Conservation (phyloP, 2,888 invertebrate genomes). For the Philhelius pedissequus region DNA sequence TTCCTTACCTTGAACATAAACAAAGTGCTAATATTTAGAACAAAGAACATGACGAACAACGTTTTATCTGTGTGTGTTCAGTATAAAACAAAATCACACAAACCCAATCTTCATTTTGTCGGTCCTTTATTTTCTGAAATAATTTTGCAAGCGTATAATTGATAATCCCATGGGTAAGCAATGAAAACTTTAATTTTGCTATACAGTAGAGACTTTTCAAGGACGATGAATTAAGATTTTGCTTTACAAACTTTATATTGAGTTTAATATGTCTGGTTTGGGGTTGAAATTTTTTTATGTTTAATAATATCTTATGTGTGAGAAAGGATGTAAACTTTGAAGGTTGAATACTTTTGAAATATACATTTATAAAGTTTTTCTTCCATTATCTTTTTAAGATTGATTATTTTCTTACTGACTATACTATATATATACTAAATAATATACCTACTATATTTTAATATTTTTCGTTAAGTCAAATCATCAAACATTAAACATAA, state of each 20-base stretch:
- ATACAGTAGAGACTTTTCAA: neutral
- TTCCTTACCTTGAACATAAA: neutral
- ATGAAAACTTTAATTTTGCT: conserved; percentile 27
- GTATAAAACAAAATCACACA: neutral
- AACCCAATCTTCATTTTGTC: neutral
- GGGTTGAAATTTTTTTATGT: neutral
- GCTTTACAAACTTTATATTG: neutral
- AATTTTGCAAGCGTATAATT: conserved; percentile 33
- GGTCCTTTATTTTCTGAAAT: conserved; percentile 8
- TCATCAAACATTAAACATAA: too few relatives aligned
- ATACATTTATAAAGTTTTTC: too few relatives aligned
- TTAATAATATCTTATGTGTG: neutral
- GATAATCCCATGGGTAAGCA: conserved; percentile 19
- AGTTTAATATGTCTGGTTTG: neutral
- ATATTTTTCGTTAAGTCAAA: too few relatives aligned
- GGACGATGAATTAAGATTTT: neutral
- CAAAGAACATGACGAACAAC: conserved; percentile 9
- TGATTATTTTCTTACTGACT: too few relatives aligned
- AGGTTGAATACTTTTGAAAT: too few relatives aligned
- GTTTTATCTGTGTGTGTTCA: neutral
- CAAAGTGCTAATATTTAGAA: conserved; percentile 12
- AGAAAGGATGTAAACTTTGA: neutral
- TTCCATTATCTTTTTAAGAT: too few relatives aligned
- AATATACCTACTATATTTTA: too few relatives aligned
- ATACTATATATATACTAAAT: too few relatives aligned